These are phyloP conservation scores for Orchestes rusci DNA, from an alignment of 2,888 invertebrate species.

Conservation along the genomic window DNA sequence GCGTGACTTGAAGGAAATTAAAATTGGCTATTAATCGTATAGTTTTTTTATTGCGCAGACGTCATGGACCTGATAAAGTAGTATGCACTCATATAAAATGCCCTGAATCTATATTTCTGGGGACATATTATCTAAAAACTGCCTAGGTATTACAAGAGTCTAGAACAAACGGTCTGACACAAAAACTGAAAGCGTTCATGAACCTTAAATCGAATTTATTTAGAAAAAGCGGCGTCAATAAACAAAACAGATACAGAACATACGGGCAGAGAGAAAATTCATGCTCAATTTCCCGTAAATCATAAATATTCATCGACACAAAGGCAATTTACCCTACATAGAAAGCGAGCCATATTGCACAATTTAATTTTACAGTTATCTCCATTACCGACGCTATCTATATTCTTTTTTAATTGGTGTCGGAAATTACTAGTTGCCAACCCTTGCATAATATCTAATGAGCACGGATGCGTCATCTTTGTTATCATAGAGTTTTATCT, in stretches of 20 bases:
- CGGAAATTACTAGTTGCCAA: slow-evolving; percentile 26
- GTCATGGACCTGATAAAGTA: too few relatives aligned
- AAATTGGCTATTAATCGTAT: too few relatives aligned
- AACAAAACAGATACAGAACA: slow-evolving; percentile 8
- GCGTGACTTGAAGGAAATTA: too few relatives aligned
- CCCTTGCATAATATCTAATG: slow-evolving; percentile 22
- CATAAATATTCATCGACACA: slow-evolving; percentile 24
- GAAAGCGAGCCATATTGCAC: slow-evolving; percentile 32
- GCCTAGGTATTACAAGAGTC: too few relatives aligned
- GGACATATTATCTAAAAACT: too few relatives aligned
- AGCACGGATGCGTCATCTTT: slow-evolving; percentile 30
- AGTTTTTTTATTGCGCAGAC: too few relatives aligned
- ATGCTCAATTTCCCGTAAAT: slow-evolving; percentile 23
- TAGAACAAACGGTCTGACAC: too few relatives aligned
- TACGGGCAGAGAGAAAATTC: slow-evolving; percentile 21
- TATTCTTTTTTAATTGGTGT: slow-evolving; percentile 30
- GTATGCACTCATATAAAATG: too few relatives aligned
- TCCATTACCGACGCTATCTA: slow-evolving; percentile 23
- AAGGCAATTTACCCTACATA: slow-evolving; percentile 13
- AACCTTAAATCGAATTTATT: too few relatives aligned
- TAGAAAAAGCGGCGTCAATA: too few relatives aligned
- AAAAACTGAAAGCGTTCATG: too few relatives aligned
- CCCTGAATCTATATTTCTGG: too few relatives aligned
- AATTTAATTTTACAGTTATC: slow-evolving; percentile 29
- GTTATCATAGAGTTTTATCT: slow-evolving; percentile 39